Percentiles rank a stretch among this genome's conserved stretches.
These are phyloP conservation scores for Caenorhabditis sinica DNA, from an alignment of 2,888 invertebrate species.

Conservation along the genomic window DNA sequence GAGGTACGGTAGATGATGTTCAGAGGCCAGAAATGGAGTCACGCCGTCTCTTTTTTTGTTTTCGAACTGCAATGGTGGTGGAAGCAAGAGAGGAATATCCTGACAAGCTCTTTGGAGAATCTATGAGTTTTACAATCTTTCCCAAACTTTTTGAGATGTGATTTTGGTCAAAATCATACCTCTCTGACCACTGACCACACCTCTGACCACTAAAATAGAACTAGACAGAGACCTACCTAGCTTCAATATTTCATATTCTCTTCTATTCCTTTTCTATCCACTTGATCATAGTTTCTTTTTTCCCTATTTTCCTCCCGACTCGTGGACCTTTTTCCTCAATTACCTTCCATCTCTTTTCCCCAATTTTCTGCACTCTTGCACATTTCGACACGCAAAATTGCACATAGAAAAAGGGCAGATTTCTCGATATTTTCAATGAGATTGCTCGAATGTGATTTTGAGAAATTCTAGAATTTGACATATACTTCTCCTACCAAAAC, in stretches of 20 bases:
- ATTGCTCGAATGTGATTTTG: neutral
- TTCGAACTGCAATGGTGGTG: neutral
- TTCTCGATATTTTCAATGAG: neutral
- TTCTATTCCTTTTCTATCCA: neutral
- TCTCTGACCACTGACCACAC: no score
- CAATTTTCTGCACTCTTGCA: constrained; percentile 51
- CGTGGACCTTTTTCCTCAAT: constrained; percentile 9
- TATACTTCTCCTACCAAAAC: constrained; percentile 12
- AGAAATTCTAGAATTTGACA: neutral
- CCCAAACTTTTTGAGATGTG: neutral
- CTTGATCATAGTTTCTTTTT: constrained; percentile 12
- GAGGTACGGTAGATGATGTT: constrained; percentile 24
- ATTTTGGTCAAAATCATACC: no score
- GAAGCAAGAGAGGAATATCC: no score
- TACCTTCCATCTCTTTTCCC: constrained; percentile 12
- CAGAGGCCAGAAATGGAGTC: neutral
- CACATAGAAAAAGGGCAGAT: constrained; percentile 34
- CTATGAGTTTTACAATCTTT: no score
- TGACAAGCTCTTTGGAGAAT: no score
- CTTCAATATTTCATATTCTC: neutral
- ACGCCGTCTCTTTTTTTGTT: neutral
- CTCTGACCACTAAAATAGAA: neutral
- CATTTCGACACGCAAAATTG: constrained; percentile 46
- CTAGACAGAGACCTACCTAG: neutral
- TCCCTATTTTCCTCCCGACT: neutral